These are phyloP conservation scores for Portevinia maculata DNA, from an alignment of 2,888 invertebrate species.

Conservation along the genomic window DNA sequence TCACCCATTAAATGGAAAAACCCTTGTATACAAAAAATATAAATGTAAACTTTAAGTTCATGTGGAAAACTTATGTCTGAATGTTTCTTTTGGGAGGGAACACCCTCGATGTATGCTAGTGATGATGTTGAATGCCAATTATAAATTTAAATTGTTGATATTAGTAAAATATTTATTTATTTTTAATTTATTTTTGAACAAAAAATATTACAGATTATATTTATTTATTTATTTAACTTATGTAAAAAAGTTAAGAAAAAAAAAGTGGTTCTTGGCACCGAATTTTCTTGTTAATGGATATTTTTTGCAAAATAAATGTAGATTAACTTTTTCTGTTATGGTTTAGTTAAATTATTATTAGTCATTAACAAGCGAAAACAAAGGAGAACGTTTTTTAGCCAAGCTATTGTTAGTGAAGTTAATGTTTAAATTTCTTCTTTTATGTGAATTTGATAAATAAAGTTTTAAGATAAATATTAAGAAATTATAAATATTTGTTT, in stretches of 20 bases:
- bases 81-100: slow-evolving; percentile 4
- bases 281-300: slow-evolving; percentile 43
- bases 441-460: slow-evolving; percentile 65
- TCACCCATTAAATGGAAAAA: slow-evolving; percentile 58
- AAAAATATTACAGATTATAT: slow-evolving; percentile 44
- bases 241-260: slow-evolving; percentile 10
- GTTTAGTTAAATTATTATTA: slow-evolving; percentile 36
- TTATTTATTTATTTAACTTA: slow-evolving; percentile 55
- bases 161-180: slow-evolving; percentile 73
- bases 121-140: slow-evolving; percentile 65
- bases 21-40: slow-evolving; percentile 33
- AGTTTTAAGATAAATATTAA: slow-evolving; percentile 55
- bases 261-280: slow-evolving; percentile 48
- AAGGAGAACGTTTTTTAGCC: slow-evolving; percentile 5
- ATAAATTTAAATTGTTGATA: slow-evolving; percentile 64
- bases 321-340: slow-evolving; percentile 23
- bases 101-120: slow-evolving; percentile 32
- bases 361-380: slow-evolving; percentile 22
- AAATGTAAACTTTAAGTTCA: slow-evolving; percentile 9
- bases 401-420: slow-evolving; percentile 45
- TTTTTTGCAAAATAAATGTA: background rate
- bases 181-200: slow-evolving; percentile 68
- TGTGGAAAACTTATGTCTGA: slow-evolving; percentile 33
- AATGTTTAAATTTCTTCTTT: slow-evolving; percentile 45
- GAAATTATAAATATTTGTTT: slow-evolving; percentile 31